Evolutionary conservation across 2,113 vertebrate genomes (phyloP).

Genomic region (Glareola pratincola): DNA sequence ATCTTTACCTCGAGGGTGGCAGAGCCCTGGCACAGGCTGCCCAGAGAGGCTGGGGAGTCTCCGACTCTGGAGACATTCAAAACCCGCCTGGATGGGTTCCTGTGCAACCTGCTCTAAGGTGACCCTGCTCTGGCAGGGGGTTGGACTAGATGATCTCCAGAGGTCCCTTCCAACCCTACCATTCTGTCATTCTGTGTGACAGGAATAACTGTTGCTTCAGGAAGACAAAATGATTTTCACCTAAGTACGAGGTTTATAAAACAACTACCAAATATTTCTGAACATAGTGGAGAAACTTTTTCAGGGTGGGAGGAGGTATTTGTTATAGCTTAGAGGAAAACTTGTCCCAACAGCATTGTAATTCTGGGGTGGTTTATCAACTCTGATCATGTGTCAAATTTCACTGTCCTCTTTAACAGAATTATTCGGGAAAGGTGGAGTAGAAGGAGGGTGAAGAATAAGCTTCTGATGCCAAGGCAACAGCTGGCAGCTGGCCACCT

Average conservation of each 20-base stretch:
- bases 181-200: no score
- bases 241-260: neutral
- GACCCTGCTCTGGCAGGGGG: no score
- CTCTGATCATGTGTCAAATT: neutral
- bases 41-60: no score
- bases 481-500: neutral
- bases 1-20: no score
- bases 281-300: neutral
- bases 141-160: no score
- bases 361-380: neutral
- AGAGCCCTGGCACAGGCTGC: no score
- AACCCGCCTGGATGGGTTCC: no score
- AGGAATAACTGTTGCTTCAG: neutral
- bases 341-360: rapidly evolving
- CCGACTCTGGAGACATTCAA: no score
- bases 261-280: neutral
- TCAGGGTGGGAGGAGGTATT: neutral
- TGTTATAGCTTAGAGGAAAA: neutral
- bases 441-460: neutral
- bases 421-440: neutral
- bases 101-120: no score
- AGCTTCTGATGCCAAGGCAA: neutral
- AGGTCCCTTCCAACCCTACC: no score
- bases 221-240: neutral
- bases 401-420: neutral